Evolutionary conservation across 2,888 invertebrate species (phyloP).

Genomic region (Apodemia mormo): DNA sequence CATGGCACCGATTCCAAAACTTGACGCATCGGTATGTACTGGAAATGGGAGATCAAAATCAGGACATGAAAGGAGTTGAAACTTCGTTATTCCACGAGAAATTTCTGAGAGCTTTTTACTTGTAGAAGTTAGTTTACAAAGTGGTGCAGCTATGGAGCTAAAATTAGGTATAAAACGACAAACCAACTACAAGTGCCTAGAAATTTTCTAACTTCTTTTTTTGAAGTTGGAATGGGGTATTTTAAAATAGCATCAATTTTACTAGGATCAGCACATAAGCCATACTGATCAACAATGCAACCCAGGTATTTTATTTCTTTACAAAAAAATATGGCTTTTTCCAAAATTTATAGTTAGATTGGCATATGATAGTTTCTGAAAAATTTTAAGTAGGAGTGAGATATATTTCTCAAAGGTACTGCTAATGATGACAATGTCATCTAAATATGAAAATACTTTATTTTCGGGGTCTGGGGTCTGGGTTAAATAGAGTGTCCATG

Average conservation of each 20-base stretch:
- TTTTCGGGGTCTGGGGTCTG: slow-evolving; percentile 36
- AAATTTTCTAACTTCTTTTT: neutral
- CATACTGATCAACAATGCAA: slow-evolving; percentile 41
- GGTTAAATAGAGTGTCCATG: slow-evolving; percentile 15
- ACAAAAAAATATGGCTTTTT: slow-evolving; percentile 39
- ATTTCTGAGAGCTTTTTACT: neutral
- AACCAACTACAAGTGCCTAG: neutral
- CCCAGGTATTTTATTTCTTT: slow-evolving; percentile 35
- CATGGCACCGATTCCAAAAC: neutral
- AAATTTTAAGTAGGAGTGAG: slow-evolving; percentile 30
- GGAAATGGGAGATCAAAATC: too few species aligned
- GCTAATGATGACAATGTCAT: slow-evolving; percentile 38
- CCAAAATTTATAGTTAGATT: slow-evolving; percentile 38
- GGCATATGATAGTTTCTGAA: slow-evolving; percentile 33
- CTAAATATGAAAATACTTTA: slow-evolving; percentile 37
- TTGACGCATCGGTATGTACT: too few species aligned
- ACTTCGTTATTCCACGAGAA: neutral
- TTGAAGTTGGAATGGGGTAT: neutral
- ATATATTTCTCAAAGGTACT: slow-evolving; percentile 38
- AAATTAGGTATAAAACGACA: slow-evolving; percentile 1
- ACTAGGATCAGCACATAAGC: slow-evolving; percentile 40
- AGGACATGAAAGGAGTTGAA: too few species aligned
- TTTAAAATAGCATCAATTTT: slow-evolving; percentile 31
- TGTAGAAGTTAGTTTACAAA: neutral
- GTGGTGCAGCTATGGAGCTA: neutral